Percentiles rank a stretch among this genome's conserved stretches.
These are phyloP conservation scores for Nanger granti DNA, from an alignment of 2,113 vertebrate species.

Conservation along the genomic window DNA sequence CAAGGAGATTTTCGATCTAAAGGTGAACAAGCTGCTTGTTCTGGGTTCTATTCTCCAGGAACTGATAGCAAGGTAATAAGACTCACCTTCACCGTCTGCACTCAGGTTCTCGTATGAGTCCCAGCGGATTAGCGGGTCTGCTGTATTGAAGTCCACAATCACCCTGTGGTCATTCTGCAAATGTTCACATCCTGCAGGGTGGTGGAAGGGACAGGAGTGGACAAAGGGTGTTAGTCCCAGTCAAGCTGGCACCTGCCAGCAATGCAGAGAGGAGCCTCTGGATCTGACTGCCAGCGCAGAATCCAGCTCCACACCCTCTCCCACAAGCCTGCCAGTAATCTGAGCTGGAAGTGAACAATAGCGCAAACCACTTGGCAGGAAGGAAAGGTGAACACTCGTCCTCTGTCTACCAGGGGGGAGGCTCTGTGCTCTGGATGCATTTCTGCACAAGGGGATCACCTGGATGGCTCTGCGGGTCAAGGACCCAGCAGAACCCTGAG, in stretches of 20 bases:
- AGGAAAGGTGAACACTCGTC: too few relatives aligned
- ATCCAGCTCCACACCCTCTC: not conserved
- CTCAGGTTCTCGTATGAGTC: slow-evolving; percentile 92
- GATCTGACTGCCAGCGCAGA: not conserved
- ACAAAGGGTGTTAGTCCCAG: not conserved
- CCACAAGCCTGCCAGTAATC: fast-evolving
- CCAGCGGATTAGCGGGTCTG: slow-evolving; percentile 90
- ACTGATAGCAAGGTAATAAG: fast-evolving
- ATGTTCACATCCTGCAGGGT: slow-evolving; percentile 81
- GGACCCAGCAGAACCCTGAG: too few relatives aligned
- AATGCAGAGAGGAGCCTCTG: not conserved
- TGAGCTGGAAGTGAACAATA: fast-evolving
- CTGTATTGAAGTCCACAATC: slow-evolving; percentile 87
- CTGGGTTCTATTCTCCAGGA: not conserved
- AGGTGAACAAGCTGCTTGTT: fast-evolving
- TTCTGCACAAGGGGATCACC: not conserved
- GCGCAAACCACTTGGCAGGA: fast-evolving
- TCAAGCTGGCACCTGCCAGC: not conserved
- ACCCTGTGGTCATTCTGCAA: slow-evolving; percentile 86
- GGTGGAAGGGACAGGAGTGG: not conserved
- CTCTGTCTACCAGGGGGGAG: not conserved
- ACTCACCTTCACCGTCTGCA: slow-evolving; percentile 87
- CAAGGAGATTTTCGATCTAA: not conserved
- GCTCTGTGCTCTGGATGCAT: not conserved
- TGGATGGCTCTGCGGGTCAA: not conserved